Percentiles rank a stretch among this genome's conserved stretches.
Evolutionary conservation across 2,888 invertebrate species (phyloP).

Genomic region (Papilio demoleus): DNA sequence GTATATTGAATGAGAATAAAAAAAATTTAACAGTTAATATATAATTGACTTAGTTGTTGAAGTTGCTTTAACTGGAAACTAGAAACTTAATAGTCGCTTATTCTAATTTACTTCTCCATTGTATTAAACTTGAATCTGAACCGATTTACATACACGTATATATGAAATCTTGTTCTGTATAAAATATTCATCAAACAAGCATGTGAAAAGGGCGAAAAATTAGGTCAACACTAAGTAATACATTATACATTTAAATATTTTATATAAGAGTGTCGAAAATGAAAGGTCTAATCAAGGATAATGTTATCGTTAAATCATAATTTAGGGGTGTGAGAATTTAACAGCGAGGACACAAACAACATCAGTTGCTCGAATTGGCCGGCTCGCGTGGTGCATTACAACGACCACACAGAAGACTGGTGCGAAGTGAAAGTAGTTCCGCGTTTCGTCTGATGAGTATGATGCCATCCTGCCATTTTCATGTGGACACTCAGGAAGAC

Average conservation of each 20-base stretch:
- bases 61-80: constrained; percentile 20
- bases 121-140: constrained; percentile 22
- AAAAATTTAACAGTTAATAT: neutral
- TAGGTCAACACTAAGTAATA: constrained; percentile 13
- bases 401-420: no score
- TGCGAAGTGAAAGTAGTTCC: no score
- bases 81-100: constrained; percentile 43
- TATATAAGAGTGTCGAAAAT: neutral
- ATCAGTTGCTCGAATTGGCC: no score
- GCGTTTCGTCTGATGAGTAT: no score
- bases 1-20: neutral
- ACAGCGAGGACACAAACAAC: constrained; percentile 45
- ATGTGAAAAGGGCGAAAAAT: neutral
- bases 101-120: constrained; percentile 47
- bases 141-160: neutral
- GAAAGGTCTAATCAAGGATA: neutral
- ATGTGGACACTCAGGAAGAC: no score
- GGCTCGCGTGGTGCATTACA: no score
- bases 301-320: neutral
- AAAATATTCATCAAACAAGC: neutral
- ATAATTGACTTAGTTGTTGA: constrained; percentile 25
- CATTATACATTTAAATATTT: neutral
- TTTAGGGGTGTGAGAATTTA: neutral
- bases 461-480: constrained; percentile 38
- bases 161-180: constrained; percentile 8